Evolutionary conservation across 2,888 invertebrate genomes (phyloP), one percentile per base, ranked within the genome.

Genomic region (Archips crataeganus): DNA sequence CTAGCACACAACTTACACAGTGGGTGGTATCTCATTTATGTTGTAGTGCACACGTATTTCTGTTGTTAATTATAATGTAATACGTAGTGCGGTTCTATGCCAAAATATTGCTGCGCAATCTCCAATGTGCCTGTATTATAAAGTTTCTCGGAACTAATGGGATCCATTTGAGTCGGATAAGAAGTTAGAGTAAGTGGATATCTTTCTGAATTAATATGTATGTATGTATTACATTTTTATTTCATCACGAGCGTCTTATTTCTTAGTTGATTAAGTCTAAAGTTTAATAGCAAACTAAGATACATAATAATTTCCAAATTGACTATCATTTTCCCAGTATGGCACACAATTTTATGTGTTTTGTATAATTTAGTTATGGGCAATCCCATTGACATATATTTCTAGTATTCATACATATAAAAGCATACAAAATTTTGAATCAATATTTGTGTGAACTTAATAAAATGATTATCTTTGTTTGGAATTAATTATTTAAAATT

Each of bases 291-390:
- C 23, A 1, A 23, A 23, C 23, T 23, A 23, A 23, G 23, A 1
- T 23, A 49, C 45, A 13, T 36, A 15, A 63, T 57, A 63, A 57
- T 45, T 70, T 34, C 10, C 11, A 34, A 63, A 62, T 57, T 70
- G 62, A 57, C 15, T 61, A 47, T 57, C 45, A 63, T 70, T 47
- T 62, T 13, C 36, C 34, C 49, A 34, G 64, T 70, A 62, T 54
- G 54, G 45, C 45, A 54, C 63, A 39, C 70, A 45, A 47, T 64
- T 64, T 70, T 47, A 63, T 70, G 36, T 70, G n/a, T 42, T 57
- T 64, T 57, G 36, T 57, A 57, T 57, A 57, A 45, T 36, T 70
- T 64, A 39, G 5, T 23, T 42, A 13, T 5, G 11, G 54, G 11
- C 32, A 32, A 39, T 34, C 57, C 54, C 15, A 63, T 70, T 70